Conservation (phyloP, 2,888 invertebrate genomes). For the Colletes collaris region DNA sequence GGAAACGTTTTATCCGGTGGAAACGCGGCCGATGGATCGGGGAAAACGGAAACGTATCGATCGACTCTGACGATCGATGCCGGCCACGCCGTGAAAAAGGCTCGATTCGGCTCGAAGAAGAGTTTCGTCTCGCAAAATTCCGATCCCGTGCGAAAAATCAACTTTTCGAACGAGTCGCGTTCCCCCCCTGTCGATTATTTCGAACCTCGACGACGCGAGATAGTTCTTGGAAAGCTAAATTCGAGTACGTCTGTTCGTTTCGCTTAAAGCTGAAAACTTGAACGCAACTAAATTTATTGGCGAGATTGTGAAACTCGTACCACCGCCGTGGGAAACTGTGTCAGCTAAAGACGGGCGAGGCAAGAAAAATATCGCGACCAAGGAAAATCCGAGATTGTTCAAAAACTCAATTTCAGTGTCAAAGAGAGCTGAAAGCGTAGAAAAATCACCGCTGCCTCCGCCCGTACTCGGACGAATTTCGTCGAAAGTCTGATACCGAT, state of each 20-base stretch:
- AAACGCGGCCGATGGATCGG: background rate
- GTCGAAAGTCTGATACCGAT: background rate
- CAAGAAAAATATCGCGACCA: constrained; percentile 25
- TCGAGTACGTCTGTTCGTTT: background rate
- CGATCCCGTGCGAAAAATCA: too few species aligned
- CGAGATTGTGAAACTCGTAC: constrained; percentile 26
- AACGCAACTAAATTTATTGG: constrained; percentile 28
- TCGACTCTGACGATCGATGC: background rate
- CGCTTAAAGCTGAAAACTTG: constrained; percentile 19
- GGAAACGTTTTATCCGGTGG: constrained; percentile 1
- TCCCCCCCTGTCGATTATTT: background rate
- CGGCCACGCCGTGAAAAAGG: background rate
- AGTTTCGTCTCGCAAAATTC: too few species aligned
- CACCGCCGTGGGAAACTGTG: constrained; percentile 13
- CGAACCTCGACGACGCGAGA: too few species aligned
- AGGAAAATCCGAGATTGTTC: constrained; percentile 26
- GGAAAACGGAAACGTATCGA: background rate
- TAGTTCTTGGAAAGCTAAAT: too few species aligned
- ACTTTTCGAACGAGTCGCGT: too few species aligned
- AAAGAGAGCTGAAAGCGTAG: constrained; percentile 26
- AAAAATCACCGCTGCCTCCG: constrained; percentile 17
- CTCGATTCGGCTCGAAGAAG: too few species aligned
- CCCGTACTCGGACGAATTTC: constrained; percentile 6
- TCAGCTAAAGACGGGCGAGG: constrained; percentile 14
- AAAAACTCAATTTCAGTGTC: constrained; percentile 35